Evolutionary conservation across 1,140 invertebrate genomes (phyloP), one percentile per base, ranked within the genome.

Genomic region (Camponotus vicinus): DNA sequence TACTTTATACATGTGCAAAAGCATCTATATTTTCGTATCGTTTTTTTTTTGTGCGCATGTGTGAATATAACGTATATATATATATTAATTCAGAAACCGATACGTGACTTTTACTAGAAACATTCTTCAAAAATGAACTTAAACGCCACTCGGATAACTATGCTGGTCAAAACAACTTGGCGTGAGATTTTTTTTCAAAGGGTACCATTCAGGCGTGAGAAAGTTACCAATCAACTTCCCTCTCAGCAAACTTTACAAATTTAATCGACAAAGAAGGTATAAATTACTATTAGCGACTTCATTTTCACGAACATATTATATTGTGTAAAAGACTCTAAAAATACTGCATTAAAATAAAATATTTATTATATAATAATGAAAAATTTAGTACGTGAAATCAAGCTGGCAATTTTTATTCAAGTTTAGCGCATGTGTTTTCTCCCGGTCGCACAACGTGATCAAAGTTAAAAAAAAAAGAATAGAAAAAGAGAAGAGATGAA

Each of bases 201-300:
- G 37, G 52, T 71, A 82, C 40, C 55, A 82, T 61, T 82, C 67
- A 61, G 3, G 79, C 79, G 79, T 82, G 79, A 82, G 79, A 82
- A 82, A 82, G 67, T 82, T 73, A 34, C 79, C 79, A 82, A 82
- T 73, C 52, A 73, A 61, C 69, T 73, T 45, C 40, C 55, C 40
- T 64, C 40, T 64, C 57, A 15, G 27, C 37, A 73, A 71, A 57
- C 37, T 82, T n/a, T 82, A 42, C 42, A 73, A 82, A 40, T 61
- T 73, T 21, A 13, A 59, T 82, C 42, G 40, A 15, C 27, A 42
- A 45, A 57, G 8, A 40, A 37, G n/a, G 13, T 34, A 61, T 61
- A 18, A 40, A 27, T 77, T 49, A 66, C 18, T 64, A 66, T 80
- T 32, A 55, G 8, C 21, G 40, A 21, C 55, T 67, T 11, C 6